A percentile compares a stretch with the other conserved stretches of the same genome.
These are phyloP conservation scores for Bugulina stolonifera DNA, from an alignment of 2,888 invertebrate genomes.

Conservation along the genomic window DNA sequence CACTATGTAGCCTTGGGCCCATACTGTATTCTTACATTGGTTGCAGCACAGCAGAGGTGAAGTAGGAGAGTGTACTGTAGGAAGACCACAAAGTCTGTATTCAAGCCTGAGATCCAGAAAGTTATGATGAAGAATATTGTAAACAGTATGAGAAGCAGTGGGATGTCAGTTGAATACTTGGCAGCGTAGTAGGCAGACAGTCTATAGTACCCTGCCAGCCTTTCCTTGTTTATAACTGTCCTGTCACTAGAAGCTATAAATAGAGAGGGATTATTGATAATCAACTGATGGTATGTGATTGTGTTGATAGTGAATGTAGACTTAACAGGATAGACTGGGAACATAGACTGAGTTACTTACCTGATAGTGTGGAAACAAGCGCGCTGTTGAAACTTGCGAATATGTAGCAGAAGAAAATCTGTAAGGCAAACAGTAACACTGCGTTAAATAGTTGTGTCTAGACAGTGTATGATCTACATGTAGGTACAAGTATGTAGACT, in stretches of 20 bases:
- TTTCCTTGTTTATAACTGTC: conserved; percentile 73
- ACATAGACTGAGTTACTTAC: neutral
- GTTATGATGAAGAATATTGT: conserved; percentile 70
- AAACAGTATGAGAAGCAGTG: conserved; percentile 68
- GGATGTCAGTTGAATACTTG: conserved; percentile 74
- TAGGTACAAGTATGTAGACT: too few species aligned
- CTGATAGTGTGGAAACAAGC: neutral
- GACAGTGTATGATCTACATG: neutral
- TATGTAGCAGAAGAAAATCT: neutral
- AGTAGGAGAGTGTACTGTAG: conserved; percentile 32
- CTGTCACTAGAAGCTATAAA: conserved; percentile 69
- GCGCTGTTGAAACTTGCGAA: neutral
- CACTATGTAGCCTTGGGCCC: too few species aligned
- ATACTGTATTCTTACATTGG: neutral
- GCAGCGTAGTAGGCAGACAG: conserved; percentile 74
- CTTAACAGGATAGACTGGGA: too few species aligned
- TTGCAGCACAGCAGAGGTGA: neutral
- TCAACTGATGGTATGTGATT: neutral
- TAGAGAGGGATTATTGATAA: neutral
- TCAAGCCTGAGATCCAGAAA: conserved; percentile 68
- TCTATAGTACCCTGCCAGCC: conserved; percentile 70
- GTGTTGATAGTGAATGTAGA: neutral
- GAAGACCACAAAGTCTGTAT: conserved; percentile 56
- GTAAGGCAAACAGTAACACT: neutral
- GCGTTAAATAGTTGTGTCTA: neutral